Evolutionary conservation across 2,113 vertebrate genomes (phyloP).

Genomic region (Rhineura floridana): DNA sequence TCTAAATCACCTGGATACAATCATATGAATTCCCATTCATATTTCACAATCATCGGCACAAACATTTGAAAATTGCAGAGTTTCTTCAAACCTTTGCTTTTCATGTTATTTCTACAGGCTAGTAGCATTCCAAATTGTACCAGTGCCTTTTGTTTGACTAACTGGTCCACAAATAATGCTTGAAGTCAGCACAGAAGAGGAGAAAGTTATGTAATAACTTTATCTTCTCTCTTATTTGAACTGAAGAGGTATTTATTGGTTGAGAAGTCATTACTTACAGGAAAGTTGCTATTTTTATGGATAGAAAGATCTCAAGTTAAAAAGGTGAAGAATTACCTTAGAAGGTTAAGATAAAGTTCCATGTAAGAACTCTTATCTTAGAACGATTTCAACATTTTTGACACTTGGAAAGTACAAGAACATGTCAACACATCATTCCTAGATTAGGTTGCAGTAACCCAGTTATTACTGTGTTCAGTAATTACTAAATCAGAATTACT

Average conservation of each 20-base stretch:
- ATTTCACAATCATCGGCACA: not conserved
- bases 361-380: not conserved
- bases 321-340: not conserved
- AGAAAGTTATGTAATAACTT: not conserved
- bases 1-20: not conserved
- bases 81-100: not conserved
- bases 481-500: not conserved
- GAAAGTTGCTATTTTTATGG: constrained; percentile 3
- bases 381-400: constrained; percentile 2
- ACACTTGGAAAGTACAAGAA: not conserved
- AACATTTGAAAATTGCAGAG: not conserved
- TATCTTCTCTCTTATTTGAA: not conserved
- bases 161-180: not conserved
- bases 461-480: too few species aligned
- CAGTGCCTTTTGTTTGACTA: not conserved
- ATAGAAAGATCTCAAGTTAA: constrained; percentile 27
- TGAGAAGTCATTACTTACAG: not conserved
- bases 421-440: constrained; percentile 1
- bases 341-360: not conserved
- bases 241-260: not conserved
- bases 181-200: not conserved
- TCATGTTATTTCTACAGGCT: not conserved
- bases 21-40: not conserved
- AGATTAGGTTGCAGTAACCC: not conserved
- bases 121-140: not conserved